Base-by-base conservation (phyloP, 2,888 invertebrate genomes). In the Monoplex corrugatus region DNA sequence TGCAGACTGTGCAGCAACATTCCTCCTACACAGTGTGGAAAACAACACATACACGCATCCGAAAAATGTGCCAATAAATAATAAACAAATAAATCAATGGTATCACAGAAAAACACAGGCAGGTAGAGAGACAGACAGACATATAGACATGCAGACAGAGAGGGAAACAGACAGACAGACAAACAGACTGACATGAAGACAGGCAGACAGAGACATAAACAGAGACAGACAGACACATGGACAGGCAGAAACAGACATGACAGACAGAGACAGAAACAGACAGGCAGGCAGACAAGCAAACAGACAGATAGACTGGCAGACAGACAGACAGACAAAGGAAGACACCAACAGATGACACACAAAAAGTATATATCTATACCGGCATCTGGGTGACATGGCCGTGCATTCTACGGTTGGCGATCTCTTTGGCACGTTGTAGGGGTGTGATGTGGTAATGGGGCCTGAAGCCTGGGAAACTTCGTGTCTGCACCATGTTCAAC, bases 381-480 rank as follows among this genome's bases (percentile, higher is more conserved):
- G 91, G 90, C 38, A 86, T 63, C 19, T 90, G 89, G n/a, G 88
- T 91, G 82, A 91, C 75, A 38, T 91, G 87, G 10, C 91, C 91
- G 44, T 90, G 89, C 35, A 91, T 57, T 63, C 89, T 68, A 40
- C 89, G 85, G 83, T 87, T 87, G 23, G 87, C 88, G 82, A 90
- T 90, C 80, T 91, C 91, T n/a, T 87, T 89, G 75, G 91, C 91
- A 45, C 91, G 86, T 57, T 91, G 91, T 2, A 91, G 78, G 16
- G 91, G 91, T 3, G 91, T 89, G 40, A 88, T 78, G 28, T 88
- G 68, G 38, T 90, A 40, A 35, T 90, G 89, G 16, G 91, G 91
- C 16, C 88, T 89, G 87, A 91, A 91, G 35, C 87, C 87, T 1
- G 91, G 91, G 0, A 90, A 89, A 45, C 90, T 89, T 2, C 83